Percentiles rank a stretch among this genome's conserved stretches.
Evolutionary conservation across 2,888 invertebrate genomes (phyloP).

Genomic region (Acrobasis suavella): DNA sequence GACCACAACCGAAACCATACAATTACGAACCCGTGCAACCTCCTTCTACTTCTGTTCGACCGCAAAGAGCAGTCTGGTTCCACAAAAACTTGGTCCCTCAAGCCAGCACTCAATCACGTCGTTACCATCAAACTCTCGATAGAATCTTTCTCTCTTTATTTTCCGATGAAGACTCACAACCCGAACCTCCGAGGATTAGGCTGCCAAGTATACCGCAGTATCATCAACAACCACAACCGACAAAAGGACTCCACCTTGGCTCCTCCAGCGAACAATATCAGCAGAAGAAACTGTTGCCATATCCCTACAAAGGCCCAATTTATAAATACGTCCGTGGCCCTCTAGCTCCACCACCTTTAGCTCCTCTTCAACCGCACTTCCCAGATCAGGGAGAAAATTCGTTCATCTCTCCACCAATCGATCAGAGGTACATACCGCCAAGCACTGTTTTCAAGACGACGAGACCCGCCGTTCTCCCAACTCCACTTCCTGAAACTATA

Average conservation of each 20-base stretch:
- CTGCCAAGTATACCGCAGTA: slow-evolving; percentile 38
- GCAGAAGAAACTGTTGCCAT: slow-evolving; percentile 54
- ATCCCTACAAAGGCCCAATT: slow-evolving; percentile 53
- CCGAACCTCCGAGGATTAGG: slow-evolving; percentile 49
- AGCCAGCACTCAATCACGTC: slow-evolving; percentile 46
- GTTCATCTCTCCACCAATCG: slow-evolving; percentile 42
- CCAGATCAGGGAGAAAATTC: slow-evolving; percentile 42
- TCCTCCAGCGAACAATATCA: slow-evolving; percentile 51
- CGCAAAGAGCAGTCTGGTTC: slow-evolving; percentile 62
- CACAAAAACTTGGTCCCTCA: slow-evolving; percentile 64
- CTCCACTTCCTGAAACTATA: slow-evolving; percentile 42
- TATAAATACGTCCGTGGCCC: slow-evolving; percentile 57
- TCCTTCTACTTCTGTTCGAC: slow-evolving; percentile 30
- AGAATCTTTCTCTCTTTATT: slow-evolving; percentile 70
- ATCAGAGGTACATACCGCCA: slow-evolving; percentile 50
- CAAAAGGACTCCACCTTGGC: slow-evolving; percentile 57
- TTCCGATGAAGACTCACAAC: slow-evolving; percentile 58
- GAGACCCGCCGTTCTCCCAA: slow-evolving; percentile 62
- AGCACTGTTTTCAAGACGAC: slow-evolving; percentile 56
- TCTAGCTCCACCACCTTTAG: slow-evolving; percentile 46
- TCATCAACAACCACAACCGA: slow-evolving; percentile 41
- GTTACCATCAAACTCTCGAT: slow-evolving; percentile 56
- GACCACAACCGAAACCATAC: slow-evolving; percentile 41
- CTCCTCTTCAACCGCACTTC: slow-evolving; percentile 49
- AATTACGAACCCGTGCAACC: slow-evolving; percentile 28